Percentiles rank a stretch among this genome's conserved stretches.
Conservation (phyloP, 2,797 vertebrate species). For the Decapterus maruadsi region DNA sequence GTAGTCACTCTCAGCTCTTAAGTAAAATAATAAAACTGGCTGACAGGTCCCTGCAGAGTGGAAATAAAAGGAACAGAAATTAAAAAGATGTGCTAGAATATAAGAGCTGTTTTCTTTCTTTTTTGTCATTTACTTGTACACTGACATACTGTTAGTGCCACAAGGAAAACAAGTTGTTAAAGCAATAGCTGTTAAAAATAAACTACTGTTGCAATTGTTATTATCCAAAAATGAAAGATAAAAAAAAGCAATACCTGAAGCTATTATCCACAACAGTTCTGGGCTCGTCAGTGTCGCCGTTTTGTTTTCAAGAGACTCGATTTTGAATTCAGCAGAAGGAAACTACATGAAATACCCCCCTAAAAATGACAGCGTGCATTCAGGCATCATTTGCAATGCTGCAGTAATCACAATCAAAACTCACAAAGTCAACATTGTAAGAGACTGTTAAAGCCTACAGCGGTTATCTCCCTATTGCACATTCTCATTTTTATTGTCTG, state of each 20-base stretch:
- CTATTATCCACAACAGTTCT: constrained; percentile 51
- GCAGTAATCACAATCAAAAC: constrained; percentile 69
- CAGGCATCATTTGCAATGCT: constrained; percentile 58
- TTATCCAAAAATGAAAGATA: constrained; percentile 28
- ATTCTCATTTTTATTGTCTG: constrained; percentile 65
- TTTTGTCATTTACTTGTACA: constrained; percentile 25
- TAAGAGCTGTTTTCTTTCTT: constrained; percentile 23
- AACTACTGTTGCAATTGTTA: constrained; percentile 35
- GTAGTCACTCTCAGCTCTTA: constrained; percentile 60
- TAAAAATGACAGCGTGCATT: constrained; percentile 47
- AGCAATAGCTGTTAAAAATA: constrained; percentile 47
- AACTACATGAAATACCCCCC: constrained; percentile 33
- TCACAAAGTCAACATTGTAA: constrained; percentile 60
- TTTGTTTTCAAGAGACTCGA: constrained; percentile 44
- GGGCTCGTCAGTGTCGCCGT: constrained; percentile 33
- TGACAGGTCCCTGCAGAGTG: constrained; percentile 32
- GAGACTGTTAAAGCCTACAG: constrained; percentile 56
- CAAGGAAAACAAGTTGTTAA: constrained; percentile 36
- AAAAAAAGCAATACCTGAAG: constrained; percentile 36
- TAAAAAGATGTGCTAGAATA: constrained; percentile 36
- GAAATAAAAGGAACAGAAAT: constrained; percentile 41
- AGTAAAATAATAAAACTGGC: constrained; percentile 25
- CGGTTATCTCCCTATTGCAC: constrained; percentile 66
- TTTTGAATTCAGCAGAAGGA: constrained; percentile 42
- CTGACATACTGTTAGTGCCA: constrained; percentile 18